Evolutionary conservation across 2,797 vertebrate genomes (phyloP), one percentile per base, ranked within the genome.

Genomic region (Myotis daubentonii): DNA sequence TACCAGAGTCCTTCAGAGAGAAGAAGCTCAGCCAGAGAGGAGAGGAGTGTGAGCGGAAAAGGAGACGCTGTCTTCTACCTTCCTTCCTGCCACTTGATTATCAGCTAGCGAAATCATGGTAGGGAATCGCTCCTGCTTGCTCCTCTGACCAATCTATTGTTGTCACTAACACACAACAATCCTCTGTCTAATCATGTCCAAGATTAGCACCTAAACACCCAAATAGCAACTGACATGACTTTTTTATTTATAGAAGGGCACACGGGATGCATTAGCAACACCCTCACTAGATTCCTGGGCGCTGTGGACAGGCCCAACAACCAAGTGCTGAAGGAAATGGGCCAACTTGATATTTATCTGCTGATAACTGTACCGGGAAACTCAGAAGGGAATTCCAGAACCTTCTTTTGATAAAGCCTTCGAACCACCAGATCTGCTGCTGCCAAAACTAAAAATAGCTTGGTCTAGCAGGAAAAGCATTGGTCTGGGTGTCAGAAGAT

Each of bases 231-330:
- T 96, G 96, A 97, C 75, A 4, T 28, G 66, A 89, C 82, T 93
- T 97, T 97, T 97, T 96, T 97, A 97, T 97, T 97, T 97, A 74
- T 53, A 92, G 95, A 96, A 88, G 53, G 74, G 74, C 96, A 93
- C 60, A 72, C 79, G 79, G 96, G 92, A 86, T 55, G 53, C 88
- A 68, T 95, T 95, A 95, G n/a, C 90, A 91, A 80, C 96, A 89
- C 85, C 65, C 85, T 83, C 10, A 8, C 60, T 70, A 62, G 82
- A 36, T 86, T 88, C 13, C 55, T 44, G 74, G 78, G 75, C 3
- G 6, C 89, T 60, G 55, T 90, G 65, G 76, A 93, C 87, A 83
- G 81, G 72, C 55, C 84, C 87, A 60, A 25, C 30, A 62, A 85
- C 75, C 80, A 44, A 88, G 93, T 74, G 41, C 89, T 70, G 47